Evolutionary conservation across 2,888 invertebrate species (phyloP), one percentile per base, ranked within the genome.

Genomic region (Eristalis intricaria): DNA sequence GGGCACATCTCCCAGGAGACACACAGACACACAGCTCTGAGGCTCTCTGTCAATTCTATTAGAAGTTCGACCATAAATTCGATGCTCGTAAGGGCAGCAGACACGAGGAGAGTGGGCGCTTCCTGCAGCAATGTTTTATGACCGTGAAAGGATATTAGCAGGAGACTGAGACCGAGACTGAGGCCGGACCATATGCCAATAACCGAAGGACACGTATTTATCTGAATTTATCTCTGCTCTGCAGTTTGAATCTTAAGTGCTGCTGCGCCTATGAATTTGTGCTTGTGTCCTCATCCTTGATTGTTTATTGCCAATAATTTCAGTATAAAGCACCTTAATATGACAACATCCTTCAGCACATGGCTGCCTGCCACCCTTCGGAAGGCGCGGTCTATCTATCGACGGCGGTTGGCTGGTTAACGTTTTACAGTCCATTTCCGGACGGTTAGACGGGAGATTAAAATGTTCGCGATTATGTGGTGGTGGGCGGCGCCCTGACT

Each of bases 1-100:
- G 50, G 29, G 10, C 32, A 75, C 58, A 75, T 66, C 13, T 71
- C 68, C 58, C 66, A 23, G 43, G 71, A 63, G 76, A 69, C 66
- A 66, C 61, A 13, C 26, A 32, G 13, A 13, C 61, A 26, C 38
- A 15, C 23, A 15, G 26, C 8, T 38, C 2, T 15, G 23, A 32
- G 22, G 19, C 23, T 66, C 22, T 10, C 35, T 50, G 22, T 78
- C 76, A 78, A 83, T 73, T 87, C 84, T 80, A 87, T 84, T 84
- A 79, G 75, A 87, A 87, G 79, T 84, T 87, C 76, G 50, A 71
- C 69, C 84, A 87, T 87, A 87, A 84, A 80, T 87, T 87, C 68
- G 58, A 71, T 65, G 76, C 65, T 60, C 50, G 69, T 38, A 61
- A 68, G 22, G 26, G 77, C 8, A 10, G 32, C 32, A 32, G 32